A percentile compares a stretch with the other conserved stretches of the same genome.
These are phyloP conservation scores for Globia sparganii DNA, from an alignment of 2,888 invertebrate genomes.

Conservation along the genomic window DNA sequence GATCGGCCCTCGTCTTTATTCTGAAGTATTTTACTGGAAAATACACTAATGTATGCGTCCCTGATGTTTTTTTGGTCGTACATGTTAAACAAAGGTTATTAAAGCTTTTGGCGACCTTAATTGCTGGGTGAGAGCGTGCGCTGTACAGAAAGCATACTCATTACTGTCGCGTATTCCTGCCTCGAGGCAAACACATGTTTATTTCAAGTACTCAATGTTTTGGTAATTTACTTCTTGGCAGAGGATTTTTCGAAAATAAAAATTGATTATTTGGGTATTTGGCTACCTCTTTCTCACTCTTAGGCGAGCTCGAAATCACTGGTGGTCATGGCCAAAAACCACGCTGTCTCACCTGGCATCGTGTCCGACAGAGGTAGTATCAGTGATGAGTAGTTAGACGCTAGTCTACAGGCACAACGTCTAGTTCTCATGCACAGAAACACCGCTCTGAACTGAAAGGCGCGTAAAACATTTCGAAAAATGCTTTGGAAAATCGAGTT, in stretches of 20 bases:
- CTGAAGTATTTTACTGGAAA: conserved; percentile 44
- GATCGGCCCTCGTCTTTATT: conserved; percentile 47
- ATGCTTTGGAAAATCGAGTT: no score
- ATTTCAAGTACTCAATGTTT: conserved; percentile 31
- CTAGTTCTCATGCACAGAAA: no score
- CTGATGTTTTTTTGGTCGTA: conserved; percentile 48
- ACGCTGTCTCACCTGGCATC: no score
- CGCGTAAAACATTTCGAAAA: no score
- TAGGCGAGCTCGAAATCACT: no score
- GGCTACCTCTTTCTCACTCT: background rate
- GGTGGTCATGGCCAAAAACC: no score
- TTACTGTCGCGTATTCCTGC: conserved; percentile 34
- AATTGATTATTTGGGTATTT: background rate
- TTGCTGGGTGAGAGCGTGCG: conserved; percentile 41
- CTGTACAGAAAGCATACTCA: conserved; percentile 33
- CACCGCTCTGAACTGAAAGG: no score
- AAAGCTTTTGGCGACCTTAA: conserved; percentile 55
- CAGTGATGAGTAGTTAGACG: no score
- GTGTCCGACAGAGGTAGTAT: no score
- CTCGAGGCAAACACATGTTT: conserved; percentile 30
- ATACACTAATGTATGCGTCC: conserved; percentile 60
- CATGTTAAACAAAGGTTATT: conserved; percentile 58
- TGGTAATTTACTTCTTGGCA: conserved; percentile 12
- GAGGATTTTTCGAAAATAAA: background rate
- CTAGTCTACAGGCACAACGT: no score